Conservation (phyloP, 2,888 invertebrate genomes). For the Microplitis manilae region DNA sequence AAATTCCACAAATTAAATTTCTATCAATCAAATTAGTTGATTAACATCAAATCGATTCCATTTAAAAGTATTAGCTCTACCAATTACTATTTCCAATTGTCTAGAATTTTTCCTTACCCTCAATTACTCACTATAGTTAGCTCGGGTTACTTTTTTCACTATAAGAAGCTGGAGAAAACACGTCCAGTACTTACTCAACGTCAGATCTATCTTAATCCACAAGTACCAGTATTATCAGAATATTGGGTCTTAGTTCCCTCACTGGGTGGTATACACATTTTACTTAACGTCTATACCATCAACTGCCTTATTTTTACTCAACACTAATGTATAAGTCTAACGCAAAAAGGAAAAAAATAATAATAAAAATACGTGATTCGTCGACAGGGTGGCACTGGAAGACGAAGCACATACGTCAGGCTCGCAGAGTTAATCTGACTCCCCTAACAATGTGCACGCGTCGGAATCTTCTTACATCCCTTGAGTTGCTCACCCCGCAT, state of each 20-base stretch:
- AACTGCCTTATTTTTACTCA: neutral
- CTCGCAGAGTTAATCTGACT: slow-evolving; percentile 70
- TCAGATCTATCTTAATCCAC: slow-evolving; percentile 66
- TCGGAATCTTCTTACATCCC: slow-evolving; percentile 71
- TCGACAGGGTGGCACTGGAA: slow-evolving; percentile 47
- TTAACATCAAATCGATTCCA: neutral
- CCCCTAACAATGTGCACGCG: slow-evolving; percentile 72
- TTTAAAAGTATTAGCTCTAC: neutral
- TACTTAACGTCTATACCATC: neutral
- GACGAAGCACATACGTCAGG: slow-evolving; percentile 68
- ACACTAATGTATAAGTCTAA: slow-evolving; percentile 10
- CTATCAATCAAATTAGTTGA: slow-evolving; percentile 14
- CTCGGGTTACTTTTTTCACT: neutral
- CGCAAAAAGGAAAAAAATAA: slow-evolving; percentile 22
- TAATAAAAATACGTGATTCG: slow-evolving; percentile 34
- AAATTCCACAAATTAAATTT: slow-evolving; percentile 23
- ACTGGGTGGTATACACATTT: slow-evolving; percentile 11
- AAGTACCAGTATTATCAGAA: slow-evolving; percentile 58
- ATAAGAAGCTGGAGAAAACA: slow-evolving; percentile 21
- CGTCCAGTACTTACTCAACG: slow-evolving; percentile 59
- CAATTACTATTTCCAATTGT: neutral
- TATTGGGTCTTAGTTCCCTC: slow-evolving; percentile 59
- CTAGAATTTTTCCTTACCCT: neutral
- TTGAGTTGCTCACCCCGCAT: slow-evolving; percentile 40
- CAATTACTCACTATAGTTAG: neutral